Conservation (phyloP, 2,888 invertebrate species). For the Rhodophaea formosa region DNA sequence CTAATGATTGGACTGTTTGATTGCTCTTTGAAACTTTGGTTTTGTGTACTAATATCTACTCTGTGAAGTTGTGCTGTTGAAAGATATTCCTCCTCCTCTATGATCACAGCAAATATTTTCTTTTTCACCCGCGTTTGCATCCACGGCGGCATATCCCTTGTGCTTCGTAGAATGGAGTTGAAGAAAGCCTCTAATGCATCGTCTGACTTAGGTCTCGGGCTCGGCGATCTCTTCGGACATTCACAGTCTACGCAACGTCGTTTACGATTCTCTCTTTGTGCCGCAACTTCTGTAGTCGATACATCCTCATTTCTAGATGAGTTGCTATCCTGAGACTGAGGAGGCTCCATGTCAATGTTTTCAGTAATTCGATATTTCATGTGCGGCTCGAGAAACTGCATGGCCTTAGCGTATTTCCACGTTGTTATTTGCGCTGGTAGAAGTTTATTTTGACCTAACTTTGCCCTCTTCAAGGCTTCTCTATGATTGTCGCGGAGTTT, state of each 20-base stretch:
- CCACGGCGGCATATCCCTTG: constrained; percentile 67
- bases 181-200: constrained; percentile 69
- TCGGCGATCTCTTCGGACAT: constrained; percentile 25
- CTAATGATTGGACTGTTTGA: constrained; percentile 38
- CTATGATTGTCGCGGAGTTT: constrained; percentile 70
- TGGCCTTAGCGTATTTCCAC: constrained; percentile 73
- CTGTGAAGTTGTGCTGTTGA: constrained; percentile 39
- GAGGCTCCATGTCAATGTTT: constrained; percentile 62
- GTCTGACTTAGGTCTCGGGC: constrained; percentile 31
- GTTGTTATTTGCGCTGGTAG: constrained; percentile 71
- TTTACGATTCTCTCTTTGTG: constrained; percentile 38
- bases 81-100: constrained; percentile 65
- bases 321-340: not conserved
- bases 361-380: constrained; percentile 75
- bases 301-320: constrained; percentile 38
- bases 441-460: constrained; percentile 69
- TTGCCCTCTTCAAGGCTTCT: constrained; percentile 69
- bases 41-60: constrained; percentile 21
- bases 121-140: constrained; percentile 76
- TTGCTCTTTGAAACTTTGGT: constrained; percentile 23
- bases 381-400: constrained; percentile 73
- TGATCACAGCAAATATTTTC: constrained; percentile 69
- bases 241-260: constrained; percentile 41
- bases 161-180: constrained; percentile 63
- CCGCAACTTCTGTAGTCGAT: constrained; percentile 44